phyloP scores from a whole-genome alignment of 2,797 vertebrate species.

The Pteronotus mesoamericanus region DNA sequence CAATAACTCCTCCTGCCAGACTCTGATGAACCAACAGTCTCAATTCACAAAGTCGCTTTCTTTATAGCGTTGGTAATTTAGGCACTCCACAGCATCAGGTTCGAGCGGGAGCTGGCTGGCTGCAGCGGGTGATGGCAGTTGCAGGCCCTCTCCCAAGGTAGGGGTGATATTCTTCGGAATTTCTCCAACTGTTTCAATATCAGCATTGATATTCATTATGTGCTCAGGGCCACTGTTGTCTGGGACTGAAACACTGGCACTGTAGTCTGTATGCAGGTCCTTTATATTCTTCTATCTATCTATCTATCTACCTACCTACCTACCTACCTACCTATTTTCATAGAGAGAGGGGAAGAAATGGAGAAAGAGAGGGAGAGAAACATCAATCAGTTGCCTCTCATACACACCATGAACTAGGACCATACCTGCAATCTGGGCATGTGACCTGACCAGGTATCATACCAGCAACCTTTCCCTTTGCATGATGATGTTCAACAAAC shows the following conservation, averaged over 20 bases:
- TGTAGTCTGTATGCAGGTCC: slow-evolving; percentile 82
- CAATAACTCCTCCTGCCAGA: not conserved
- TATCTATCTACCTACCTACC: no score
- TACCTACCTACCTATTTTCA: not conserved
- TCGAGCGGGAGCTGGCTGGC: slow-evolving; percentile 77
- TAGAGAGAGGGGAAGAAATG: not conserved
- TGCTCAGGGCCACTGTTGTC: slow-evolving; percentile 99
- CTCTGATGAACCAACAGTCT: not conserved
- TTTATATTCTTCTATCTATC: not conserved
- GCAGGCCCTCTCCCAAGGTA: slow-evolving; percentile 70
- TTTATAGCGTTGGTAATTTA: slow-evolving; percentile 40
- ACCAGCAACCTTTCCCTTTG: not conserved
- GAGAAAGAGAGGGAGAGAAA: not conserved
- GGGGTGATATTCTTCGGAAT: not conserved
- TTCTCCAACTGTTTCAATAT: not conserved
- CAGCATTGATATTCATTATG: not conserved
- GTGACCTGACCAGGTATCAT: not conserved
- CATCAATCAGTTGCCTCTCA: not conserved
- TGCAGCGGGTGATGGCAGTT: slow-evolving; percentile 78
- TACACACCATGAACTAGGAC: not conserved
- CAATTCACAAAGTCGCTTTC: not conserved
- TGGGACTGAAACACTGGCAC: slow-evolving; percentile 99
- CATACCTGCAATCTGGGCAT: not conserved
- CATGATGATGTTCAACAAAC: not conserved
- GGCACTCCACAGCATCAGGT: slow-evolving; percentile 79